Evolutionary conservation across 2,888 invertebrate genomes (phyloP).

Genomic region (Caenorhabditis sp.): DNA sequence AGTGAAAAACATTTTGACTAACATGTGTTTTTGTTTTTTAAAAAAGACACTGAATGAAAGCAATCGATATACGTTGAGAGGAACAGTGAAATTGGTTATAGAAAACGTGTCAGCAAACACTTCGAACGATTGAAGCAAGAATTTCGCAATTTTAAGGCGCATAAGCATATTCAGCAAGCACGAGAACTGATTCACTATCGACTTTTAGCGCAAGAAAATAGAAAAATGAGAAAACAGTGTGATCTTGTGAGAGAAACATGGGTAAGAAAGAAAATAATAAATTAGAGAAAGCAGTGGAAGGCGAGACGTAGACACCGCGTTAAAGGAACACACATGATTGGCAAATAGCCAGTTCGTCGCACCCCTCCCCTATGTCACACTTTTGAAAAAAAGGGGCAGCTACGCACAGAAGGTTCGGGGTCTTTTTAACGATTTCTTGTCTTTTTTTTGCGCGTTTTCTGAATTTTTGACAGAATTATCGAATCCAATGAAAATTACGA

Average conservation of each 20-base stretch:
- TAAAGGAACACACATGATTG: conserved; percentile 19
- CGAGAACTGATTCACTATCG: conserved; percentile 4
- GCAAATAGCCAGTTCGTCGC: conserved; percentile 39
- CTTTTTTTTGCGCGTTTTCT: conserved; percentile 8
- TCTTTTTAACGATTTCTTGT: conserved; percentile 11
- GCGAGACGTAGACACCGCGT: conserved; percentile 5
- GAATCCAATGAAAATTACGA: neutral
- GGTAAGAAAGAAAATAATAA: conserved; percentile 10
- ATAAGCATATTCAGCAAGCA: neutral
- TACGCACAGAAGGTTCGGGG: conserved; percentile 44
- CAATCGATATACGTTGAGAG: neutral
- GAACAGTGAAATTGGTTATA: neutral
- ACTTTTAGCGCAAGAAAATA: conserved; percentile 5
- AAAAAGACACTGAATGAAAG: neutral
- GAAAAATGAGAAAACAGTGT: conserved; percentile 24
- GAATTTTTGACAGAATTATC: conserved; percentile 6
- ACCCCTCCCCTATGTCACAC: conserved; percentile 40
- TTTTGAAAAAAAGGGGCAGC: conserved; percentile 28
- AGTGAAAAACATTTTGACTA: conserved; percentile 5
- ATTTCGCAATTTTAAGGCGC: neutral
- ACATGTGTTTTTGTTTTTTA: neutral
- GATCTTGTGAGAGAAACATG: neutral
- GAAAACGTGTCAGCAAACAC: neutral
- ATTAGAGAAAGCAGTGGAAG: neutral
- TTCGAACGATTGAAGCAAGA: neutral